phyloP scores from a whole-genome alignment of 1,140 invertebrate species.

The Penaeus vannamei region DNA sequence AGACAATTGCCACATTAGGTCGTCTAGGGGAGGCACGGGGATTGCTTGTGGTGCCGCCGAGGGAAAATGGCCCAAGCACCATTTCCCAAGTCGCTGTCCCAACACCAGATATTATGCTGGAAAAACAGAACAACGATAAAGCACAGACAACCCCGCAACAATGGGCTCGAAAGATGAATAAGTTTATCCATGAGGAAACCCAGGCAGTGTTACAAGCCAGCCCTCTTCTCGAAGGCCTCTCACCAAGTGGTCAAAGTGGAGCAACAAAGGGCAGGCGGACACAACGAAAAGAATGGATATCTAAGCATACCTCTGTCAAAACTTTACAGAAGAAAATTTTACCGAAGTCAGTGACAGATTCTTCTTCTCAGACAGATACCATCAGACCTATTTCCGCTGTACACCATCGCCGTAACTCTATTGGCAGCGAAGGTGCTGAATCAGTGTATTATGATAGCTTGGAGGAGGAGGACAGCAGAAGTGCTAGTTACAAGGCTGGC shows the following conservation, averaged over 20 bases:
- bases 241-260: neutral
- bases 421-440: constrained; percentile 37
- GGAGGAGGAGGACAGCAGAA: constrained; percentile 60
- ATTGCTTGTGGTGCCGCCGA: constrained; percentile 54
- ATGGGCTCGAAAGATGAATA: constrained; percentile 58
- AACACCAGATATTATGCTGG: neutral
- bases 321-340: constrained; percentile 55
- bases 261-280: constrained; percentile 27
- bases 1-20: constrained; percentile 60
- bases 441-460: constrained; percentile 65
- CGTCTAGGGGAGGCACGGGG: constrained; percentile 54
- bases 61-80: neutral
- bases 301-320: constrained; percentile 60
- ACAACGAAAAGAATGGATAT: constrained; percentile 63
- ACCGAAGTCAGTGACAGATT: constrained; percentile 36
- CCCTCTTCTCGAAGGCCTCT: constrained; percentile 42
- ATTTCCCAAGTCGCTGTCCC: neutral
- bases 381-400: neutral
- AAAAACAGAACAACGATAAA: neutral
- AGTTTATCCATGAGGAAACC: constrained; percentile 58
- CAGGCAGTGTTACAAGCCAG: constrained; percentile 56
- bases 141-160: neutral
- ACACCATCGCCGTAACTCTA: constrained; percentile 7
- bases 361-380: constrained; percentile 56
- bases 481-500: neutral